Evolutionary conservation across 1,140 invertebrate species (phyloP), one percentile per base, ranked within the genome.

Genomic region (Limonius californicus): DNA sequence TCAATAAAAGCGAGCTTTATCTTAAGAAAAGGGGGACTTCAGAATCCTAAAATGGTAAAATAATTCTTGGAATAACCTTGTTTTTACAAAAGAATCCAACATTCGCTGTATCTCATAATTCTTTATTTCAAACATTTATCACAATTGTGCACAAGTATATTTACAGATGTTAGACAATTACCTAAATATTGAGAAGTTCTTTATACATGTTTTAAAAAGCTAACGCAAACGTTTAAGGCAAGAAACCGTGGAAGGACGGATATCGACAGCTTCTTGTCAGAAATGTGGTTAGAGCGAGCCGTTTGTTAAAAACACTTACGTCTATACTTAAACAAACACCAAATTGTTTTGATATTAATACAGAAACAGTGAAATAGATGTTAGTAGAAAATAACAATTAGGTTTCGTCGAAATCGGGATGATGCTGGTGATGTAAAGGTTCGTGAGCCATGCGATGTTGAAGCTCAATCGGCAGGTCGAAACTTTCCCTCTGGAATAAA

Each of bases 231-330:
- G 16, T 45, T 45, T 43, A 43, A 59, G 53, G 56, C 64, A 63
- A 63, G 55, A 43, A 63, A 56, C 59, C 43, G 56, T 66, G 32
- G 64, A 66, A 62, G 64, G 64, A 66, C 64, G 61, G 64, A 62
- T 47, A 63, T 66, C 64, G 56, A 66, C 64, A 30, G 57, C 42
- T 63, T 55, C 43, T 50, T 63, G 64, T 56, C 57, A 47, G 18
- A 54, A 58, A 62, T 18, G 42, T 15, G 16, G 6, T 45, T 15
- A 45, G n/a, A 45, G 42, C 32, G 32, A 35, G 32, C n/a, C 32
- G n/a, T 4, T 27, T 27, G 42, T 45, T n/a, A 45, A 45, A 18
- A 45, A 18, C 42, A 18, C 14, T 45, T n/a, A 15, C n/a, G 32
- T 35, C 6, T 18, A 45, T 45, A 3, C 14, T n/a, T 27, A 27